Percentiles rank a stretch among this genome's conserved stretches.
Evolutionary conservation across 1,140 invertebrate genomes (phyloP).

Genomic region (Drosophila asahinai): DNA sequence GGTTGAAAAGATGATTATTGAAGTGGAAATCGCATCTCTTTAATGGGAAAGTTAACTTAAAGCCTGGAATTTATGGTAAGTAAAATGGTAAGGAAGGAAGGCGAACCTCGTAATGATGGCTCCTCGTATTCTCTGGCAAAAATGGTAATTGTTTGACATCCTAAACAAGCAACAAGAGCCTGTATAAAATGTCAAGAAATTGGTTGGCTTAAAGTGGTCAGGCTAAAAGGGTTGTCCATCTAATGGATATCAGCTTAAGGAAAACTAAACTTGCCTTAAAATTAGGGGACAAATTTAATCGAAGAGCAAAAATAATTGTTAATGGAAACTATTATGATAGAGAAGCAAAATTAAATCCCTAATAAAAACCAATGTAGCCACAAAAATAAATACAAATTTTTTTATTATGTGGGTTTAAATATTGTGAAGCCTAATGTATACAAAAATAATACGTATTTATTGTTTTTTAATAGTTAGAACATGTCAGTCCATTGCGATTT

Average conservation of each 20-base stretch:
- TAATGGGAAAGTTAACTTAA: slow-evolving; percentile 8
- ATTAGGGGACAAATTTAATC: not conserved
- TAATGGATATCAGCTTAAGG: slow-evolving; percentile 9
- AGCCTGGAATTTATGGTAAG: slow-evolving; percentile 28
- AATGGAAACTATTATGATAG: not conserved
- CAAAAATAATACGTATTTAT: not conserved
- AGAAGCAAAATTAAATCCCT: not conserved
- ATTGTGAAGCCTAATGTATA: not conserved
- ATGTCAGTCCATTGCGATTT: not conserved
- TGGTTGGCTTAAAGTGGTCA: slow-evolving; percentile 13
- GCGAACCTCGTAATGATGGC: not conserved
- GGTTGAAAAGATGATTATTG: not conserved
- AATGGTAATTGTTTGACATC: slow-evolving; percentile 43
- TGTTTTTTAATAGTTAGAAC: not conserved
- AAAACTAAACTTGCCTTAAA: not conserved
- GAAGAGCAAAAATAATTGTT: not conserved
- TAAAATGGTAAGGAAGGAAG: not conserved
- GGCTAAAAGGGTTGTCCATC: slow-evolving; percentile 9
- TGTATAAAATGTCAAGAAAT: slow-evolving; percentile 35
- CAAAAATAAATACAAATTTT: not conserved
- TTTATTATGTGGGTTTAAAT: no score
- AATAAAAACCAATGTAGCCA: not conserved
- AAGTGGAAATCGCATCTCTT: not conserved
- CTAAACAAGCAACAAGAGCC: slow-evolving; percentile 43
- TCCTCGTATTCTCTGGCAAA: slow-evolving; percentile 21